Base-by-base conservation (phyloP, 2,113 vertebrate genomes). In the Lichenostomus cassidix region DNA sequence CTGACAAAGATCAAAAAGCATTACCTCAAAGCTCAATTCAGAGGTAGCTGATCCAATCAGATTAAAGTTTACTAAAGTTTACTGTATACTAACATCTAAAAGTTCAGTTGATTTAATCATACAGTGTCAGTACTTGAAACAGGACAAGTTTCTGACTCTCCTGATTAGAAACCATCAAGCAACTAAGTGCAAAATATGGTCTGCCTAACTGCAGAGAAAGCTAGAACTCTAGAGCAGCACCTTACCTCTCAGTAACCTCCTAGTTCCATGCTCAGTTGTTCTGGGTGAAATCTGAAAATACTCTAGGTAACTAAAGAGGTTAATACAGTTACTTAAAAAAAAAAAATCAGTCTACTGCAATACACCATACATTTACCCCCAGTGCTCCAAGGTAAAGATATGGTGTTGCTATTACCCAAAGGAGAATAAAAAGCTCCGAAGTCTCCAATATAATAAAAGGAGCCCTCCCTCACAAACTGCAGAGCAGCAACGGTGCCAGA, bases 401-500 rank as follows among this genome's bases (percentile, higher is more conserved):
- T 0, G 6, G 80, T 65, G 67, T 59, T 76, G 41, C 28, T 58
- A 14, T 46, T 37, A 83, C 12, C 42, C 28, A 59, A 18, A 55
- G 15, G 9, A 62, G 23, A 60, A 81, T 11, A 50, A 81, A 73
- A 94, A 78, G 23, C 59, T 68, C 73, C 37, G 33, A 56, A 42
- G 37, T 83, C 41, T 33, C 7, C 12, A 39, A 10, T 6, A 27
- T 8, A 64, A 10, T 19, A 77, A 91, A 24, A 56, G 41, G 7
- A 91, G 17, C 62, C 25, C 50, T 92, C 23, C 27, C 68, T 33
- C n/a, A 23, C 0, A 0, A 87, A 39, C 65, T 59, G 62, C 44
- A 63, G 50, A 2, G 13, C 50, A 65, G 58, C 2, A 2, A 28
- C 0, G 0, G 39, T 65, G 69, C 81, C 88, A 76, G 82, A 70